Evolutionary conservation across 1,140 invertebrate genomes (phyloP), one percentile per base, ranked within the genome.

Genomic region (Chrysopa pallens): DNA sequence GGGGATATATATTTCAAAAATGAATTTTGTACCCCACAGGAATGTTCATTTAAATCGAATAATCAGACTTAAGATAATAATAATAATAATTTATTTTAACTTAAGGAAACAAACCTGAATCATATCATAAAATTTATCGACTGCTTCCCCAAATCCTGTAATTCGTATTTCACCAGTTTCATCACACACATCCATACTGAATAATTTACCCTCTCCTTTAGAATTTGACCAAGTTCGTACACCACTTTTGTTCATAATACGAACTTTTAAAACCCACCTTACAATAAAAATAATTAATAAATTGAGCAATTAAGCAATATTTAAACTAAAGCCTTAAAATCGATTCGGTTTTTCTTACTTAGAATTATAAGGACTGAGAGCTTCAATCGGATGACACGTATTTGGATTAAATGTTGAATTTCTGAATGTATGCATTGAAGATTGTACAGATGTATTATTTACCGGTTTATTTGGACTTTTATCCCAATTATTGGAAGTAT

Each of bases 131-230:
- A 78, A 96, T 57, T 86, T 89, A 53, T 97, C 92, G 48, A 82
- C 84, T 51, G 80, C 69, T 45, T 87, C 83, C 54, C 79, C 89
- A 56, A 98, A 99, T 7, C 77, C 92, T 2, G 92, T 95, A n/a
- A 84, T 84, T 43, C 87, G 67, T 43, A 98, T 97, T 64, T 96
- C 91, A 8, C 92, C 92, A 52, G 76, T 85, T 50, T 94, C 86
- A 67, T 99, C 96, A 40, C 88, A 63, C 1, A 98, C 61, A 61
- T 91, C 88, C 62, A 97, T 80, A 49, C 75, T 87, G 56, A 98
- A 98, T 1, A 98, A 64, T 58, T 89, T 90, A 1, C 93, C 94
- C 65, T 93, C 86, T 0, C 93, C 91, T 40, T 74, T 72, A 1
- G 87, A 79, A 63, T 96, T 98, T 36, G 75, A 87, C 85, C 89